phyloP scores from a whole-genome alignment of 2,888 invertebrate species.

The Hetaerina titia region DNA sequence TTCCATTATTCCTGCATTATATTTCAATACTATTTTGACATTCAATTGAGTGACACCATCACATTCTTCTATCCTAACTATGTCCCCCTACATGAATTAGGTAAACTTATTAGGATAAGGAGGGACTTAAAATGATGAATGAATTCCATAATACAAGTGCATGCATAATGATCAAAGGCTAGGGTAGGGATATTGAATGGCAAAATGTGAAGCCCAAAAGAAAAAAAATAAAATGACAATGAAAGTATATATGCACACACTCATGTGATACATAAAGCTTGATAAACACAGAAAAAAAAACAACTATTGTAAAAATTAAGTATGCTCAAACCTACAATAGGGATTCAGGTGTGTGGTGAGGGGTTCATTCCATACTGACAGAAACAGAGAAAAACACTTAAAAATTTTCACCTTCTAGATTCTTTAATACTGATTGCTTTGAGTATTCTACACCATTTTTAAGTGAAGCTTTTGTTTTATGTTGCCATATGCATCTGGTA shows the following conservation, averaged over 20 bases:
- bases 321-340: neutral
- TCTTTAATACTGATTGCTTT: too few relatives aligned
- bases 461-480: too few relatives aligned
- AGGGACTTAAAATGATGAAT: neutral
- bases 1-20: neutral
- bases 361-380: too few relatives aligned
- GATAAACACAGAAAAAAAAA: neutral
- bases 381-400: too few relatives aligned
- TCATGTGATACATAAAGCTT: neutral
- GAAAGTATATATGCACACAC: neutral
- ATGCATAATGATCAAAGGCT: neutral
- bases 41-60: neutral
- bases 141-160: neutral
- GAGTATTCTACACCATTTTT: too few relatives aligned
- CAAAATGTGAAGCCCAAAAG: neutral
- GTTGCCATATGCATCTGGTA: too few relatives aligned
- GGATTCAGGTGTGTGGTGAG: too few relatives aligned
- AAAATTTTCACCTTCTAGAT: too few relatives aligned
- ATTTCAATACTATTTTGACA: conserved; percentile 5
- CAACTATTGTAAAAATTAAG: neutral
- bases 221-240: neutral
- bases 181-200: neutral
- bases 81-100: neutral
- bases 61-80: conserved; percentile 2
- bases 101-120: neutral